Evolutionary conservation across 1,140 invertebrate species (phyloP).

Genomic region (Habropoda laboriosa): DNA sequence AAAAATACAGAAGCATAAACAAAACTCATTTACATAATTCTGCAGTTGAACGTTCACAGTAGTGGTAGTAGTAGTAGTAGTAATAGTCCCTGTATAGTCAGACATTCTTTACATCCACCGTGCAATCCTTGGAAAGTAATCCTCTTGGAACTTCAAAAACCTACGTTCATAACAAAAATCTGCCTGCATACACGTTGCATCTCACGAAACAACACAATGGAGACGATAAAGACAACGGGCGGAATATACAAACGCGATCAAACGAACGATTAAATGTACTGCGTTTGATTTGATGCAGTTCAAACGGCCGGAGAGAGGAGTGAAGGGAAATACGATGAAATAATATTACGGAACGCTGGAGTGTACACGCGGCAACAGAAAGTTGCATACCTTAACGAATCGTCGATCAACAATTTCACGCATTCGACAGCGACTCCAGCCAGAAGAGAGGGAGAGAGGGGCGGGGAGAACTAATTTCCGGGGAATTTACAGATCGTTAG

Average conservation of each 20-base stretch:
- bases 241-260: background rate
- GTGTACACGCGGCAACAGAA: background rate
- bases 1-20: too few relatives aligned
- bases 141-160: background rate
- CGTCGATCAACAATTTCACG: slow-evolving; percentile 45
- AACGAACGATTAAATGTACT: background rate
- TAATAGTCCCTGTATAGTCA: too few relatives aligned
- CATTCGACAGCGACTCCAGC: slow-evolving; percentile 29
- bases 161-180: background rate
- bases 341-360: slow-evolving; percentile 25
- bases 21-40: too few relatives aligned
- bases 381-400: slow-evolving; percentile 46
- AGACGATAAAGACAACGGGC: background rate
- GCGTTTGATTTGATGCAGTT: background rate
- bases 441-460: too few relatives aligned
- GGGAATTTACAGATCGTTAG: slow-evolving; percentile 53
- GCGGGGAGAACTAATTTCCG: slow-evolving; percentile 40
- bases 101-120: too few relatives aligned
- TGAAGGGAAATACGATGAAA: background rate
- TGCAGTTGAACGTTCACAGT: too few relatives aligned
- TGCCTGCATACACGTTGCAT: background rate
- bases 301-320: too few relatives aligned
- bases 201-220: background rate
- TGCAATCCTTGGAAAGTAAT: too few relatives aligned
- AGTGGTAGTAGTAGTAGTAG: too few relatives aligned